These are phyloP conservation scores for Tetanocera ferruginea DNA, from an alignment of 2,888 invertebrate species.

Conservation along the genomic window DNA sequence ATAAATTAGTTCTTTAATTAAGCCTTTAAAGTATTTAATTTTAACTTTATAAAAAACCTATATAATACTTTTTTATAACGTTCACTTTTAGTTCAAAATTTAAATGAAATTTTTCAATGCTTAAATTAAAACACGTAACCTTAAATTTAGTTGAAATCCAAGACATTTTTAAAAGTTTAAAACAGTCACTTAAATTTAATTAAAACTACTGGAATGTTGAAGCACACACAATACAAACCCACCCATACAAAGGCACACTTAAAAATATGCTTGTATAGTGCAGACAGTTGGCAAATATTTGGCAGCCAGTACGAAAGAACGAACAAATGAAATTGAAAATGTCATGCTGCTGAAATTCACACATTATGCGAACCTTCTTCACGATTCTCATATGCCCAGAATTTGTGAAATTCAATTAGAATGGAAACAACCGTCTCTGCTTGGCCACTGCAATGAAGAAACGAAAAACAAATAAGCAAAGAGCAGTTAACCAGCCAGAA, in stretches of 20 bases:
- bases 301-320: constrained; percentile 3
- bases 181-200: constrained; percentile 3
- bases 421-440: constrained; percentile 95
- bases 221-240: background rate
- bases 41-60: too few species aligned
- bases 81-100: too few species aligned
- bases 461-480: constrained; percentile 34
- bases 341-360: constrained; percentile 51
- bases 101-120: too few species aligned
- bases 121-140: too few species aligned
- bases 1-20: too few species aligned
- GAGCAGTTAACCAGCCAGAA: background rate
- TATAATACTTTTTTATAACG: too few species aligned
- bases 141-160: too few species aligned
- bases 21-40: too few species aligned
- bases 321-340: background rate
- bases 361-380: constrained; percentile 73
- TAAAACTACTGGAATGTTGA: constrained; percentile 31
- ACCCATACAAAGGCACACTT: too few species aligned
- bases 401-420: constrained; percentile 94
- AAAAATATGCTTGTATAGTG: background rate
- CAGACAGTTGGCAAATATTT: constrained; percentile 16
- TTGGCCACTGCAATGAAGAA: constrained; percentile 79
- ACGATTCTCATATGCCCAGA: constrained; percentile 96
- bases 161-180: background rate